These are phyloP conservation scores for Neelides sp. DNA, from an alignment of 1,140 invertebrate species.

Conservation along the genomic window DNA sequence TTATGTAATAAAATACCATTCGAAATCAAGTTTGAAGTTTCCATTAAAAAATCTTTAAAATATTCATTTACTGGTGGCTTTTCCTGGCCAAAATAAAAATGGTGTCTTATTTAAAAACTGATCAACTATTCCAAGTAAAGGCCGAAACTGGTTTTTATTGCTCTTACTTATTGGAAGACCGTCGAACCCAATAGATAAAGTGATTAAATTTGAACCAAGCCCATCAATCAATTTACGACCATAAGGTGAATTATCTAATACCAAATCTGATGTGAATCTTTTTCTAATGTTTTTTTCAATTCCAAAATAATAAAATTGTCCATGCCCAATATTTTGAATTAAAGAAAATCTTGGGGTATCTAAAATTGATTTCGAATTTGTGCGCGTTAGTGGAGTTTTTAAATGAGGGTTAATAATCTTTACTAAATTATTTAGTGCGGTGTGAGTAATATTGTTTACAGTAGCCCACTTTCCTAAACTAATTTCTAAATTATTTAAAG, in stretches of 20 bases:
- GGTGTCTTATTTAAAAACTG: conserved; percentile 22
- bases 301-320: conserved; percentile 1
- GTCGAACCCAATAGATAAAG: conserved; percentile 11
- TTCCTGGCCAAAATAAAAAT: conserved; percentile 16
- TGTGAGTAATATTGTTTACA: conserved; percentile 2
- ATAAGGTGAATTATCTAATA: not conserved
- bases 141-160: conserved; percentile 25
- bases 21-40: not conserved
- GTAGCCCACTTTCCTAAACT: not conserved
- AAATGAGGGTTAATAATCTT: not conserved
- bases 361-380: not conserved
- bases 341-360: not conserved
- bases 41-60: conserved; percentile 7
- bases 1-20: not conserved
- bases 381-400: not conserved
- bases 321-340: not conserved
- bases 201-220: not conserved
- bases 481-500: not conserved
- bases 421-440: not conserved
- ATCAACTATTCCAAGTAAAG: conserved; percentile 31
- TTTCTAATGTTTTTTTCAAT: not conserved
- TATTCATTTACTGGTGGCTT: conserved; percentile 6
- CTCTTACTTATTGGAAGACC: conserved; percentile 21
- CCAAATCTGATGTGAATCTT: not conserved
- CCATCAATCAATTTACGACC: not conserved